These are phyloP conservation scores for Orchesella cincta DNA, from an alignment of 1,140 invertebrate species.

Conservation along the genomic window DNA sequence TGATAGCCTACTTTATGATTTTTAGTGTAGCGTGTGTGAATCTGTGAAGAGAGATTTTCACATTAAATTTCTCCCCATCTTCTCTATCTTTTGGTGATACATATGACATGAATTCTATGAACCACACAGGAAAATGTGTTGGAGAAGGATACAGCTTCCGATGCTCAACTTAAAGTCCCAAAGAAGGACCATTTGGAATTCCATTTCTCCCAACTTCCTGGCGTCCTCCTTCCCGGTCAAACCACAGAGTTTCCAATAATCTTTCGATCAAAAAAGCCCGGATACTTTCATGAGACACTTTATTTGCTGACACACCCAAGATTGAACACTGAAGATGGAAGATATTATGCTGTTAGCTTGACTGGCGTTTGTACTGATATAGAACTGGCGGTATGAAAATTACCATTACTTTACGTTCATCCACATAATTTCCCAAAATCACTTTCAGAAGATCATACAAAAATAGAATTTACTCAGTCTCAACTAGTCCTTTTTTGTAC, in stretches of 20 bases:
- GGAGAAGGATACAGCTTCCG: not conserved
- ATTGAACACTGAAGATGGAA: slow-evolving; percentile 29
- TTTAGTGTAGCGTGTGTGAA: too few species aligned
- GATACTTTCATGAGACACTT: slow-evolving; percentile 43
- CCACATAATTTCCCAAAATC: not conserved
- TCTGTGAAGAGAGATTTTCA: too few species aligned
- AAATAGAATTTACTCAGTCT: too few species aligned
- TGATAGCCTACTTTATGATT: too few species aligned
- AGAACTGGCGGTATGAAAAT: not conserved
- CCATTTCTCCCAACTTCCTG: slow-evolving; percentile 37
- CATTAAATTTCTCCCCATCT: too few species aligned
- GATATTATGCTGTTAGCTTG: slow-evolving; percentile 23
- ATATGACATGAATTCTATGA: too few species aligned
- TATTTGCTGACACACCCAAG: slow-evolving; percentile 45
- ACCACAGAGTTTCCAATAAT: slow-evolving; percentile 36
- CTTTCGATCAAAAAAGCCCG: slow-evolving; percentile 29
- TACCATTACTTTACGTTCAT: too few species aligned
- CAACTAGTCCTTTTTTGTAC: too few species aligned
- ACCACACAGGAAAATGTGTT: not conserved
- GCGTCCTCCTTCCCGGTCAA: slow-evolving; percentile 41
- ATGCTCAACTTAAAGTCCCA: not conserved
- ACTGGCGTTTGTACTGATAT: slow-evolving; percentile 42
- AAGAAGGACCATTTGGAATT: slow-evolving; percentile 33
- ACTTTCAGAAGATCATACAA: not conserved
- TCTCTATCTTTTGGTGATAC: too few species aligned